Base-by-base conservation (phyloP, 1,140 invertebrate species). In the Drosophila carrolli region DNA sequence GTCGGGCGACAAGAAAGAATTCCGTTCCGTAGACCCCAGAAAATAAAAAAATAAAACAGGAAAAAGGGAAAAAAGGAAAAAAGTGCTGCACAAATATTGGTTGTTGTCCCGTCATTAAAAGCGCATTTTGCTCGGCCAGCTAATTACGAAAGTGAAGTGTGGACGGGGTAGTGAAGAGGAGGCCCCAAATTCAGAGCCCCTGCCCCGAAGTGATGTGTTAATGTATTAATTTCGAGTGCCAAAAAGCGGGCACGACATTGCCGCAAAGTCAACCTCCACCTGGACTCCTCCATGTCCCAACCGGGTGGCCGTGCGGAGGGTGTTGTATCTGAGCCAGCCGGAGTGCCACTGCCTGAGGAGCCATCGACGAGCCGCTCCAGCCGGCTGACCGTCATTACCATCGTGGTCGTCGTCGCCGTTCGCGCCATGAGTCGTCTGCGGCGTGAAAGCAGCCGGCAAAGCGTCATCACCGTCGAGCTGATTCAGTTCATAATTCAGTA, bases 401-500 rank as follows among this genome's bases (percentile, higher is more conserved):
- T 70, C 74, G 81, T 77, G 80, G 81, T 79, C 83, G 83, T 76
- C 47, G 73, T 59, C 43, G 75, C 60, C 61, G 55, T 61, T 58
- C 73, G 57, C 75, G 79, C 71, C 66, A 92, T 92, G 91, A 92
- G 91, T 90, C 91, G 91, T 77, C 76, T 88, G 60, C 76, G 91
- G 73, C 91, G 91, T 74, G 86, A 91, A 78, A 91, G 78, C 70
- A 88, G 91, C 66, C 88, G 85, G 51, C 85, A 92, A 75, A 92
- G 91, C 81, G 77, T 92, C 60, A 92, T 92, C 59, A 92, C 91
- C 65, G 91, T 92, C 32, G 91, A 92, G 60, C 75, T 92, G 37
- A 92, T 92, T 76, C 91, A 92, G 76, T 92, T 92, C 75, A 92
- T 92, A 83, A 92, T 92, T 89, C 91, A 92, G 77, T 92, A 91